A percentile compares a stretch with the other conserved stretches of the same genome.
Evolutionary conservation across 2,797 vertebrate species (phyloP).

Genomic region (Danio aesculapii): DNA sequence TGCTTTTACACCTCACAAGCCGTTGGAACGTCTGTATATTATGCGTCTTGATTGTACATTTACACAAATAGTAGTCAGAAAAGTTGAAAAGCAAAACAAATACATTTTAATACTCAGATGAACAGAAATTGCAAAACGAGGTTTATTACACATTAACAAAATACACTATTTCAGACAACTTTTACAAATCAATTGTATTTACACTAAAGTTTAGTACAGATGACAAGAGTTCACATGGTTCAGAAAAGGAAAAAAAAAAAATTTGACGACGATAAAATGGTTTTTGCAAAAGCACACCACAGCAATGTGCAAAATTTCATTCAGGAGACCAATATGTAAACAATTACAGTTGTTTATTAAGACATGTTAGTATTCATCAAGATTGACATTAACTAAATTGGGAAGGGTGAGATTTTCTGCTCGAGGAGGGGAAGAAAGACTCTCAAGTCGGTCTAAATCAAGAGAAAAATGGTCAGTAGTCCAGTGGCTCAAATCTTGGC

Average conservation of each 20-base stretch:
- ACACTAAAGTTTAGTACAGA: conserved; percentile 6
- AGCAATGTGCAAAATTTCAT: background rate
- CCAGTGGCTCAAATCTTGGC: conserved; percentile 36
- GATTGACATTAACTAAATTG: conserved; percentile 75
- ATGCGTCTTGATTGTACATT: background rate
- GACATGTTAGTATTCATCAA: conserved; percentile 74
- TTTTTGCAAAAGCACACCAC: background rate
- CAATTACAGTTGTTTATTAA: background rate
- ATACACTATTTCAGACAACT: background rate
- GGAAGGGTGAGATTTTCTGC: conserved; percentile 70
- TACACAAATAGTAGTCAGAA: background rate
- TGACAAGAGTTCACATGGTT: background rate
- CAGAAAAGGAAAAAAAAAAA: background rate
- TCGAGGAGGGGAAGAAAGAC: conserved; percentile 59
- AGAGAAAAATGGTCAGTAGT: conserved; percentile 72
- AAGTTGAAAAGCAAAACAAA: background rate
- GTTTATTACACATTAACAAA: conserved; percentile 18
- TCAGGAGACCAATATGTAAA: background rate
- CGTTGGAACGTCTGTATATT: background rate
- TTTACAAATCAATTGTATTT: conserved; percentile 8
- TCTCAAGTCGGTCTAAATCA: conserved; percentile 73
- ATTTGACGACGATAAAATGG: background rate
- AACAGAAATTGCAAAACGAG: conserved; percentile 2
- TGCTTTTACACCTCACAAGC: background rate
- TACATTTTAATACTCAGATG: background rate